Percentiles rank a stretch among this genome's conserved stretches.
Conservation (phyloP, 2,113 vertebrate species). For the Callionymus lyra region DNA sequence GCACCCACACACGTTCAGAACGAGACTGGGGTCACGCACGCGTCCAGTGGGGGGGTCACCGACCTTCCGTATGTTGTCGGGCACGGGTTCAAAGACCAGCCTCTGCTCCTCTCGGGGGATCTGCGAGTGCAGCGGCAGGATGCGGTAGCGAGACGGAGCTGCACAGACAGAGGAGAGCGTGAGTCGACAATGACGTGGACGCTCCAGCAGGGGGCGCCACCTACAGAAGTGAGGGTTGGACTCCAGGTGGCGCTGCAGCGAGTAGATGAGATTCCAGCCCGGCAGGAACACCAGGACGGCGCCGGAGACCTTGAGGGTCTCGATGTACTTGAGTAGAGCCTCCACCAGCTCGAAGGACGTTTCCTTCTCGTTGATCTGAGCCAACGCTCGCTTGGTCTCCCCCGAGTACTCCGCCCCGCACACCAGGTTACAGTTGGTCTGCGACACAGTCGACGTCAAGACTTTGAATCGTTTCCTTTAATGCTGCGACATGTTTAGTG, state of each 20-base stretch:
- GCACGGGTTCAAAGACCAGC: slow-evolving; percentile 83
- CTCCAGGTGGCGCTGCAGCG: slow-evolving; percentile 93
- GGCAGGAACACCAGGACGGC: slow-evolving; percentile 89
- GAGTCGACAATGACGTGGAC: background rate
- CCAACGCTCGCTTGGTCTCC: slow-evolving; percentile 82
- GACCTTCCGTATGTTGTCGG: slow-evolving; percentile 78
- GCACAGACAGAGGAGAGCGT: background rate
- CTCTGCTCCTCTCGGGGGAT: slow-evolving; percentile 92
- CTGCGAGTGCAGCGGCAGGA: slow-evolving; percentile 91
- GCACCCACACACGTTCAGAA: background rate
- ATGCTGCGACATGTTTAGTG: too few species aligned
- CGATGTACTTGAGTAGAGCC: slow-evolving; percentile 84
- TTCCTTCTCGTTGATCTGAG: slow-evolving; percentile 87
- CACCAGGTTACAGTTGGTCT: slow-evolving; percentile 88
- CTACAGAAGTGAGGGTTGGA: slow-evolving; percentile 86
- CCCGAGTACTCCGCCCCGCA: slow-evolving; percentile 78
- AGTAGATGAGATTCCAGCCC: slow-evolving; percentile 94
- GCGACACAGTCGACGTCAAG: background rate
- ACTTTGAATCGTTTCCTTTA: too few species aligned
- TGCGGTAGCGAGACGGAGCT: slow-evolving; percentile 77
- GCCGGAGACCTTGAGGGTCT: slow-evolving; percentile 80
- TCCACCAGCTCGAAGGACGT: slow-evolving; percentile 93
- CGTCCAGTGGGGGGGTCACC: background rate
- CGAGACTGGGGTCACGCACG: too few species aligned
- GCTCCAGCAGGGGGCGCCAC: background rate